phyloP scores from a whole-genome alignment of 1,140 invertebrate genomes.

The Ceratina calcarata region DNA sequence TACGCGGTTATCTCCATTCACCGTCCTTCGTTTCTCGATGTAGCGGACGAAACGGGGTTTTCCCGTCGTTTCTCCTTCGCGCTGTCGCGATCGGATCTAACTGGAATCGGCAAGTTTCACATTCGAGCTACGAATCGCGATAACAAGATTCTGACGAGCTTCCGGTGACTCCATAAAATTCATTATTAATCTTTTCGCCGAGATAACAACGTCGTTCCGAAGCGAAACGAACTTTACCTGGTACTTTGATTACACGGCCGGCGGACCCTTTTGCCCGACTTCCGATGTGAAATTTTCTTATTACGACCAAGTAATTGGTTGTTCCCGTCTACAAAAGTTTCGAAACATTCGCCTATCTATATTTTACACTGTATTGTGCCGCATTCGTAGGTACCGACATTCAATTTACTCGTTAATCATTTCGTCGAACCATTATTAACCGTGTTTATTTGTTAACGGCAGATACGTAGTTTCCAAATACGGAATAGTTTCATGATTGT shows the following conservation, averaged over 20 bases:
- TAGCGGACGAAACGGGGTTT: not conserved
- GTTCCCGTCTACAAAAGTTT: no score
- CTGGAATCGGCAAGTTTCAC: not conserved
- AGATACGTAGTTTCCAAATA: no score
- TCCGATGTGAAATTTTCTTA: not conserved
- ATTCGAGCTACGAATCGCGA: not conserved
- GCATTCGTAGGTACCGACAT: no score
- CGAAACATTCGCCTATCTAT: no score
- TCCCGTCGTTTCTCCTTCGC: not conserved
- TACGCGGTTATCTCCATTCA: no score
- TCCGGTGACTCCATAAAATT: not conserved
- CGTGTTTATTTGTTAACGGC: no score
- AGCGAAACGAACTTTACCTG: not conserved
- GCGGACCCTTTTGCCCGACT: not conserved
- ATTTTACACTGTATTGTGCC: no score
- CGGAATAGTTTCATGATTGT: no score
- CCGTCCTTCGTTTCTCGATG: no score
- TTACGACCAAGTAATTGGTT: not conserved
- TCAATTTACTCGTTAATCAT: no score
- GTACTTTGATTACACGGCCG: not conserved
- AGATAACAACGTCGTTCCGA: not conserved
- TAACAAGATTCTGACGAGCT: constrained; percentile 1
- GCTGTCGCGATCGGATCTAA: not conserved
- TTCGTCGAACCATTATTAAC: no score
- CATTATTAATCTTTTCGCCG: not conserved